Base-by-base conservation (phyloP, 2,888 invertebrate species). In the Erebia ligea region DNA sequence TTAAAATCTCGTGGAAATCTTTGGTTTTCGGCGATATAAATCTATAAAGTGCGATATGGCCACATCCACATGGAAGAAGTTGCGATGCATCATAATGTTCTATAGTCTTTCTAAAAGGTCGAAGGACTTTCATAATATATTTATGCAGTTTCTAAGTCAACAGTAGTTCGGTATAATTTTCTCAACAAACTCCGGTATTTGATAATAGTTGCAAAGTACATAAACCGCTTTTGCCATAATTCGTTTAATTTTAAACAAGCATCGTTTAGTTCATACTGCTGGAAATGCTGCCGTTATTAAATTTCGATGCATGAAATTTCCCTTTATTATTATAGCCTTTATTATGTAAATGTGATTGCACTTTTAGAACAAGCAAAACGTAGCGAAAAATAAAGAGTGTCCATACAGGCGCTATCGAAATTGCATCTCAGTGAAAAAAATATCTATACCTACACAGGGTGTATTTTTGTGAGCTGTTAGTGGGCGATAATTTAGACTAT, bases 131-230 rank as follows among this genome's bases (percentile, higher is more conserved):
- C 8, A 50, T 0, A n/a, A n/a, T 50, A 8, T n/a, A 15, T 25
- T 25, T 25, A 25, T 25, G 25, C 25, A 56, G 13, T 56, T 56
- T 17, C n/a, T n/a, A 42, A 17, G n/a, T 10, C 0, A 17, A 42
- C 40, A 59, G 19, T 42, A 42, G 10, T 59, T 13, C 15, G 56
- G 13, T n/a, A 17, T n/a, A 11, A 59, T 59, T 59, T 59, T 17
- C 15, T 17, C 59, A 59, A 42, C 42, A 59, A 59, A 42, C 59
- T 42, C 17, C 11, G 42, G 42, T 59, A 59, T 59, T 59, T 5
- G 17, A 59, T 59, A 59, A 42, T 59, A 59, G 40, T 59, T 42
- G 42, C 42, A 42, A 59, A 42, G 40, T 59, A 42, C 10, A 17
- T 59, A 17, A 42, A 59, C 40, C 59, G 59, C 40, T 59, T 17